Base-by-base conservation (phyloP, 1,140 invertebrate species). In the Hypothenemus hampei region DNA sequence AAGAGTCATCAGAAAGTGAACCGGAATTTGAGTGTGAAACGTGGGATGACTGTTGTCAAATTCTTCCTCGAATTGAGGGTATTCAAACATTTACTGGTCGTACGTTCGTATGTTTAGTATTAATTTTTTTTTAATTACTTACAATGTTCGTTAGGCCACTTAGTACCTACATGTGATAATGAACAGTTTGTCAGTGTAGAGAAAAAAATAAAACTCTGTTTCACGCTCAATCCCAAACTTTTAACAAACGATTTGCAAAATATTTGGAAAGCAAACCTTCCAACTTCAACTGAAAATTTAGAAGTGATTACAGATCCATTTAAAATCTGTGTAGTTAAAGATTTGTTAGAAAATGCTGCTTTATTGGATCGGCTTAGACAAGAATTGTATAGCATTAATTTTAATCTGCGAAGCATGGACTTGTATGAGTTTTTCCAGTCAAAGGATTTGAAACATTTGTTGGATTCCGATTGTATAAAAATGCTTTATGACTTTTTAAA, bases 381-480 rank as follows among this genome's bases (percentile, higher is more conserved):
- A 19, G 77, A 82, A 58, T 77, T 84, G 66, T 80, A 81, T 55
- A 73, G 79, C n/a, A 61, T 84, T n/a, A 74, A 81, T 22, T 84
- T 81, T 78, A 78, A 75, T 20, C 71, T 75, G 22, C 78, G 81
- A 51, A 80, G 77, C 52, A 80, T 83, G 74, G 84, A 87, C 59
- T 66, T 87, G 0, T 86, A 85, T 64, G 81, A 85, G 67, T 85
- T 86, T 66, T 80, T 83, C 53, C 82, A 85, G 66, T 84, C 81
- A 3, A 72, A 72, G 8, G 84, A 86, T 63, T 68, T 87, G 16
- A 76, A 74, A 5, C 76, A 77, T 47, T 63, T 82, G 16, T 22
- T 6, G n/a, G n/a, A 75, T 72, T 58, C 23, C n/a, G 60, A 75
- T 33, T 72, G 75, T 61, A 74, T 82, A 24, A 70, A 70, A 58